Evolutionary conservation across 2,113 vertebrate genomes (phyloP).

Genomic region (Gymnarchus niloticus): DNA sequence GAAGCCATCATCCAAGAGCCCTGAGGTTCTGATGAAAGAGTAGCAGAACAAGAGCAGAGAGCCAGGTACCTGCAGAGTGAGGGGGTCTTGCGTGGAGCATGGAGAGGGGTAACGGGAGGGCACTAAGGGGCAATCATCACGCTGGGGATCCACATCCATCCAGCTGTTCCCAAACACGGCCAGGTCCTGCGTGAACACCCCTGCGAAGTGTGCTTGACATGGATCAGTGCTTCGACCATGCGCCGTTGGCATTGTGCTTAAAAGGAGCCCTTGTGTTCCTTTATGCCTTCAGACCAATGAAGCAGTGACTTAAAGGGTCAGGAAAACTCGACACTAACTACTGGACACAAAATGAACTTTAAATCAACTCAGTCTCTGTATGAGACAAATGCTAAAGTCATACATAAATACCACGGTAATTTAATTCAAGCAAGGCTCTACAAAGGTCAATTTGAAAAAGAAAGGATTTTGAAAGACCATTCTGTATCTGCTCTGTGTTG

Average conservation of each 20-base stretch:
- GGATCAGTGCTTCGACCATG: neutral
- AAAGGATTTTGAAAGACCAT: neutral
- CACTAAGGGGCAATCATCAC: slow-evolving; percentile 42
- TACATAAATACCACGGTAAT: neutral
- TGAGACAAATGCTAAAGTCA: neutral
- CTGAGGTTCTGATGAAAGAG: neutral
- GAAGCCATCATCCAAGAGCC: neutral
- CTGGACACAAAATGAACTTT: neutral
- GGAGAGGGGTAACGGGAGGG: slow-evolving; percentile 66
- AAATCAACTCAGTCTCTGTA: neutral
- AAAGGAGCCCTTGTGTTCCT: neutral
- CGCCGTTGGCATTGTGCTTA: neutral
- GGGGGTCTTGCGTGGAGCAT: slow-evolving; percentile 62
- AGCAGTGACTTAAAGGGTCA: neutral
- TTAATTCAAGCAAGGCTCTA: neutral
- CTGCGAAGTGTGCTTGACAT: slow-evolving; percentile 50
- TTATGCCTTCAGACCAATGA: neutral
- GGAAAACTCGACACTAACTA: neutral
- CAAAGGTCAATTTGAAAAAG: neutral
- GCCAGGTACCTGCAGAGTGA: slow-evolving; percentile 64
- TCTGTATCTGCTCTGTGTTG: neutral
- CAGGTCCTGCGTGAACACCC: slow-evolving; percentile 77
- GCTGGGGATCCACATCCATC: slow-evolving; percentile 71
- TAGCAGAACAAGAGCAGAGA: neutral
- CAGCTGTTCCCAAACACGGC: slow-evolving; percentile 87